These are phyloP conservation scores for Acanthurus tractus DNA, from an alignment of 2,797 vertebrate species.

Conservation along the genomic window DNA sequence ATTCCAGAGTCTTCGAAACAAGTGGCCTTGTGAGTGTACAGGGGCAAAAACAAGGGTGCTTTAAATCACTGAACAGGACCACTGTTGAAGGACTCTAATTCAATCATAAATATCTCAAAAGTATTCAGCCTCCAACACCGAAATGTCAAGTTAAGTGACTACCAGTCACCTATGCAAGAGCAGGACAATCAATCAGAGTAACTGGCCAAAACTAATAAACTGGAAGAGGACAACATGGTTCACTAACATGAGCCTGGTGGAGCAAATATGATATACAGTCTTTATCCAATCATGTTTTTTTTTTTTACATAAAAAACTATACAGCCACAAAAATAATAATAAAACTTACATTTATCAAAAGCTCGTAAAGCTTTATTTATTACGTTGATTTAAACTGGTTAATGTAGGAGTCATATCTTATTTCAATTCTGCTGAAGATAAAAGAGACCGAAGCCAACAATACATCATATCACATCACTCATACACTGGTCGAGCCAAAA, in stretches of 20 bases:
- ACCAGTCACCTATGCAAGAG: slow-evolving; percentile 33
- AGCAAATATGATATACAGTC: slow-evolving; percentile 7
- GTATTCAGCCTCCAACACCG: slow-evolving; percentile 44
- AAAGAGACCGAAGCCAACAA: slow-evolving; percentile 6
- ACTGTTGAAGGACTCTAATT: slow-evolving; percentile 70
- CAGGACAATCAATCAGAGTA: slow-evolving; percentile 31
- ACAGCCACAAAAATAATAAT: slow-evolving; percentile 6
- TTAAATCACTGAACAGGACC: slow-evolving; percentile 80
- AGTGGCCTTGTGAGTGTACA: slow-evolving; percentile 78
- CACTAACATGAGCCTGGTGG: neutral
- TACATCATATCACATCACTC: neutral
- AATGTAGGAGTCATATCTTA: neutral
- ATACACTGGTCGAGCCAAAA: neutral
- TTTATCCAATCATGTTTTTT: neutral
- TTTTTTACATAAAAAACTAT: neutral
- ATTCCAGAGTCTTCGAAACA: slow-evolving; percentile 84
- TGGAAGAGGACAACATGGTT: slow-evolving; percentile 4
- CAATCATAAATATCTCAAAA: slow-evolving; percentile 75
- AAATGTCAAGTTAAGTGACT: slow-evolving; percentile 42
- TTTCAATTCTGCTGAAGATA: neutral
- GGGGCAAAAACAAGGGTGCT: slow-evolving; percentile 78
- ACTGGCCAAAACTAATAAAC: slow-evolving; percentile 21
- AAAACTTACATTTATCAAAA: slow-evolving; percentile 2
- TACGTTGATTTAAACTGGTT: slow-evolving; percentile 14
- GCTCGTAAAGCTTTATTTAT: neutral